phyloP scores from a whole-genome alignment of 2,888 invertebrate species.

The Elysia crispata region DNA sequence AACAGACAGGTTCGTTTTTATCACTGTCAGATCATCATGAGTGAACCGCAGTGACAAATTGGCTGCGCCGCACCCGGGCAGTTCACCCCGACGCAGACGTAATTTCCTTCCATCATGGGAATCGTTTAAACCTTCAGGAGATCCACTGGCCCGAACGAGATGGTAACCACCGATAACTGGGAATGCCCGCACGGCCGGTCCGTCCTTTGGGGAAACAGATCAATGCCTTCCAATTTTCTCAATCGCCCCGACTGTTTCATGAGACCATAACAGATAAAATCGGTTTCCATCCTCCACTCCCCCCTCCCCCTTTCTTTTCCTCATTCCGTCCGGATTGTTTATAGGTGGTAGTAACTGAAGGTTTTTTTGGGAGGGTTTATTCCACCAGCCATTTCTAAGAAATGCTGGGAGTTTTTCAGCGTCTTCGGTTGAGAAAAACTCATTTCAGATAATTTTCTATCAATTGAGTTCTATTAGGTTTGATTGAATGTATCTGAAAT shows the following conservation, averaged over 20 bases:
- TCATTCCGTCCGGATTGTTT: too few relatives aligned
- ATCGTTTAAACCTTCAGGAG: constrained; percentile 50
- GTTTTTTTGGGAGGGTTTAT: constrained; percentile 14
- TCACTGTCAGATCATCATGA: too few relatives aligned
- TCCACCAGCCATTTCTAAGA: neutral
- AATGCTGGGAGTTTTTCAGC: constrained; percentile 18
- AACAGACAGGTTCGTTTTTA: too few relatives aligned
- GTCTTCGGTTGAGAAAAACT: neutral
- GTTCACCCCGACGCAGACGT: constrained; percentile 36
- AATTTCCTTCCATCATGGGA: constrained; percentile 53
- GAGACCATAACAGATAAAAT: constrained; percentile 53
- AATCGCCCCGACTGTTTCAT: constrained; percentile 47
- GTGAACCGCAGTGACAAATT: constrained; percentile 48
- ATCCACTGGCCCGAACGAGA: constrained; percentile 44
- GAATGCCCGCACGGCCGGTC: constrained; percentile 21
- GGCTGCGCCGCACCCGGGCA: constrained; percentile 41
- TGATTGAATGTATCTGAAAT: too few relatives aligned
- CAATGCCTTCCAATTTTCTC: constrained; percentile 53
- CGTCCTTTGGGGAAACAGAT: constrained; percentile 34
- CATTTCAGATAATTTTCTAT: too few relatives aligned
- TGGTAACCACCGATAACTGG: constrained; percentile 47
- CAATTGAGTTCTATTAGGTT: too few relatives aligned
- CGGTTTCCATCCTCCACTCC: constrained; percentile 36
- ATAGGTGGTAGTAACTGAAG: too few relatives aligned
- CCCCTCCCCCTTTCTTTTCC: too few relatives aligned